phyloP scores from a whole-genome alignment of 2,113 vertebrate genomes.

The Sminthopsis crassicaudata region DNA sequence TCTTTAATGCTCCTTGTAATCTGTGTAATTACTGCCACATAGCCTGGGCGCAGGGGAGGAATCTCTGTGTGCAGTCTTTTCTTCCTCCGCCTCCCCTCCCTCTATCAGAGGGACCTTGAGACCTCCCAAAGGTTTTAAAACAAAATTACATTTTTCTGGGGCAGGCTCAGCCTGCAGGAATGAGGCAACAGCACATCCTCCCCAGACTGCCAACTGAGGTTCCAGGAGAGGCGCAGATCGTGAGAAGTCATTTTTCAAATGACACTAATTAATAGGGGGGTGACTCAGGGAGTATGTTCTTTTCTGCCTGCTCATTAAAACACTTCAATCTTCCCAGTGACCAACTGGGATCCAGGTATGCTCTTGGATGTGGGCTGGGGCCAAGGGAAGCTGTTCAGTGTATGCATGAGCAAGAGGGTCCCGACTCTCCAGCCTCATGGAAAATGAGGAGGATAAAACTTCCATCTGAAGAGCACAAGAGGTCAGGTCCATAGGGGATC shows the following conservation, averaged over 20 bases:
- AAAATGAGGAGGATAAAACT: background rate
- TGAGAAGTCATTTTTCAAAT: slow-evolving; percentile 18
- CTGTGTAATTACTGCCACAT: slow-evolving; percentile 23
- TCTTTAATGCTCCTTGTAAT: slow-evolving; percentile 21
- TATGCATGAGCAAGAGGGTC: background rate
- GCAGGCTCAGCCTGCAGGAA: slow-evolving; percentile 12
- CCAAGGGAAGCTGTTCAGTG: background rate
- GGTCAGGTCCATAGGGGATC: background rate
- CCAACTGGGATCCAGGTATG: background rate
- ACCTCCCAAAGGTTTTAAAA: slow-evolving; percentile 66
- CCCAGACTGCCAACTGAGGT: background rate
- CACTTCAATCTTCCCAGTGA: background rate
- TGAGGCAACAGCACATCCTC: background rate
- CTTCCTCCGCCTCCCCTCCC: slow-evolving; percentile 44
- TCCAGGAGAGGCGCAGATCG: background rate
- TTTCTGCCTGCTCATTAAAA: slow-evolving; percentile 47
- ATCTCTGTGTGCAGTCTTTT: background rate
- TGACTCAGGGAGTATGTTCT: slow-evolving; percentile 49
- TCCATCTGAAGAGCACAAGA: background rate
- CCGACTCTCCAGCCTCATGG: background rate
- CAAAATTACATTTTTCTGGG: slow-evolving; percentile 59
- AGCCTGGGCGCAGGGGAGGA: slow-evolving; percentile 2
- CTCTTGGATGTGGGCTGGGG: background rate
- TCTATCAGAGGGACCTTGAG: slow-evolving; percentile 45
- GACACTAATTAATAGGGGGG: slow-evolving; percentile 62